Conservation (phyloP, 2,797 vertebrate species). For the Podargus strigoides region DNA sequence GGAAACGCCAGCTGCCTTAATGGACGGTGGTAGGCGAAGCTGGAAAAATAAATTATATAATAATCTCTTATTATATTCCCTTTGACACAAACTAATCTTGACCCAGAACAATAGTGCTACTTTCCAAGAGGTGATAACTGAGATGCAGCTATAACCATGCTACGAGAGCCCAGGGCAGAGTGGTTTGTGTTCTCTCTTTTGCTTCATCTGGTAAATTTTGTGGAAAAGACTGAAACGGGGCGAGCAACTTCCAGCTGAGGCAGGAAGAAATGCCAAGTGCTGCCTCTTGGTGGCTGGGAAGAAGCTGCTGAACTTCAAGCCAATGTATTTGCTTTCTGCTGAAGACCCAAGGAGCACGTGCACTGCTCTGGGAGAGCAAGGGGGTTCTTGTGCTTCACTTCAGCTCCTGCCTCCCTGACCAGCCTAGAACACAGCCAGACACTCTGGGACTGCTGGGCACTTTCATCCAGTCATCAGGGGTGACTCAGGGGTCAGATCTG, state of each 20-base stretch:
- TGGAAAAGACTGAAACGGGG: background rate
- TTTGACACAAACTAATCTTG: conserved; percentile 43
- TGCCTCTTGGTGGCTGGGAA: background rate
- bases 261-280: background rate
- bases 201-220: background rate
- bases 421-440: background rate
- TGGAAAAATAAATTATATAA: conserved; percentile 54
- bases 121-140: conserved; percentile 35
- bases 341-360: background rate
- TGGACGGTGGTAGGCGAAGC: background rate
- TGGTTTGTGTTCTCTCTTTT: conserved; percentile 11
- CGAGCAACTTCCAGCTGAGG: background rate
- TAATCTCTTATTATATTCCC: conserved; percentile 24
- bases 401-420: background rate
- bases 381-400: background rate
- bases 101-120: conserved; percentile 23
- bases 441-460: background rate
- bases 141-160: background rate
- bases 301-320: background rate
- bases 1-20: conserved; percentile 32
- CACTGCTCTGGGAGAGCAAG: background rate
- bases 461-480: fast-evolving
- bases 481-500: background rate
- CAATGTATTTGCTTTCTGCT: background rate
- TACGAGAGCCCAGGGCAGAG: background rate